Evolutionary conservation across 2,888 invertebrate genomes (phyloP).

Genomic region (Pyrochroa serraticornis): DNA sequence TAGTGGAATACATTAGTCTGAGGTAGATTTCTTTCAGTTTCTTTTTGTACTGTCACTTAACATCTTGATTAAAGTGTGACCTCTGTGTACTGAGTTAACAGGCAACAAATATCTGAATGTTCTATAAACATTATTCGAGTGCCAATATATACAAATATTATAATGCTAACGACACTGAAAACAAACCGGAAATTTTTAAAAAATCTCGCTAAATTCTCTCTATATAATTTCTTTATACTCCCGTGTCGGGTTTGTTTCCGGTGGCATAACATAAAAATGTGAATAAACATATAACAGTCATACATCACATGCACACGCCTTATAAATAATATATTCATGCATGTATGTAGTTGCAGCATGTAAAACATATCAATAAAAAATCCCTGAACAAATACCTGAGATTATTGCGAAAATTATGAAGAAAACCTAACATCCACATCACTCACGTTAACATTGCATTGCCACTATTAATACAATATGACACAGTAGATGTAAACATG

Average conservation of each 20-base stretch:
- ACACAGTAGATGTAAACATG: slow-evolving; percentile 32
- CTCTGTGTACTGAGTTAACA: slow-evolving; percentile 41
- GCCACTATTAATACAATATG: slow-evolving; percentile 43
- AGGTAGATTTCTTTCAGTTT: slow-evolving; percentile 48
- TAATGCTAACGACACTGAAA: slow-evolving; percentile 8
- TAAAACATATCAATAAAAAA: slow-evolving; percentile 21
- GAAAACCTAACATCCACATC: slow-evolving; percentile 34
- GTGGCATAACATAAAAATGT: slow-evolving; percentile 15
- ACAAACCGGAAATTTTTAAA: slow-evolving; percentile 1
- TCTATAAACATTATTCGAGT: slow-evolving; percentile 46
- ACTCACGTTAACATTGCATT: slow-evolving; percentile 52
- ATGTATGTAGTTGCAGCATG: slow-evolving; percentile 27
- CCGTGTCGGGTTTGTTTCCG: neutral
- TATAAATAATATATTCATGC: slow-evolving; percentile 33
- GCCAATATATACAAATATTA: slow-evolving; percentile 43
- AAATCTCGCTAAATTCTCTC: slow-evolving; percentile 3
- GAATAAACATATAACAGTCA: slow-evolving; percentile 32
- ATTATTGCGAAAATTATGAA: slow-evolving; percentile 37
- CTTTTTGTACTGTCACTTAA: slow-evolving; percentile 44
- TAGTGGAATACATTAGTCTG: slow-evolving; percentile 39
- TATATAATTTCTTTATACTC: neutral
- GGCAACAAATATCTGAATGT: slow-evolving; percentile 46
- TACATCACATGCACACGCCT: slow-evolving; percentile 35
- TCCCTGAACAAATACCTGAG: slow-evolving; percentile 46
- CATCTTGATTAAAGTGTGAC: slow-evolving; percentile 18